Evolutionary conservation across 2,888 invertebrate genomes (phyloP).

Genomic region (Alloscopus bannaensis): DNA sequence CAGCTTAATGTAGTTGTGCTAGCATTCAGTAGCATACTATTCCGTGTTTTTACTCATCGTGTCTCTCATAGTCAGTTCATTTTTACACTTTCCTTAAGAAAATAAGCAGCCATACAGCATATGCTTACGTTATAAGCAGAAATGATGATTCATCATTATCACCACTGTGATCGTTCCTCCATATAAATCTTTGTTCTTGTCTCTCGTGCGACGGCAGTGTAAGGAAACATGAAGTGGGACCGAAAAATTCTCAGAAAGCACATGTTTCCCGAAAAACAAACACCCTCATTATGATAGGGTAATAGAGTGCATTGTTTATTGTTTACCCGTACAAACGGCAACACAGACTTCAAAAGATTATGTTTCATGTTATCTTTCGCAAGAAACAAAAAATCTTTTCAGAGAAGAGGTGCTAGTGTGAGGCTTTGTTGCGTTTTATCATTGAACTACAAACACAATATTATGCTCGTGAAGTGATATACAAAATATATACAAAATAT

Average conservation of each 20-base stretch:
- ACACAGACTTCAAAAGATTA: constrained; percentile 7
- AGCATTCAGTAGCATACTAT: no score
- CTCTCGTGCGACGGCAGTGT: constrained; percentile 44
- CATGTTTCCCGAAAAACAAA: constrained; percentile 43
- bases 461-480: no score
- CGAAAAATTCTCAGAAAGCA: constrained; percentile 42
- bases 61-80: not conserved
- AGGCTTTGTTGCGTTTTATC: no score
- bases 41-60: not conserved
- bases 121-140: not conserved
- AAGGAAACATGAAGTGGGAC: not conserved
- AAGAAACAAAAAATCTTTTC: constrained; percentile 4
- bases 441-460: no score
- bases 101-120: no score
- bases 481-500: no score
- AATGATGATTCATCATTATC: constrained; percentile 38
- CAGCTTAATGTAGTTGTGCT: no score
- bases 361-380: constrained; percentile 26
- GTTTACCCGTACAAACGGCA: constrained; percentile 26
- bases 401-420: no score
- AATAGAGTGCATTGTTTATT: constrained; percentile 41
- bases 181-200: constrained; percentile 51
- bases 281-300: constrained; percentile 41
- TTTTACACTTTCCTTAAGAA: no score
- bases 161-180: constrained; percentile 14